Conservation (phyloP, 2,113 vertebrate genomes). For the Pionites leucogaster region DNA sequence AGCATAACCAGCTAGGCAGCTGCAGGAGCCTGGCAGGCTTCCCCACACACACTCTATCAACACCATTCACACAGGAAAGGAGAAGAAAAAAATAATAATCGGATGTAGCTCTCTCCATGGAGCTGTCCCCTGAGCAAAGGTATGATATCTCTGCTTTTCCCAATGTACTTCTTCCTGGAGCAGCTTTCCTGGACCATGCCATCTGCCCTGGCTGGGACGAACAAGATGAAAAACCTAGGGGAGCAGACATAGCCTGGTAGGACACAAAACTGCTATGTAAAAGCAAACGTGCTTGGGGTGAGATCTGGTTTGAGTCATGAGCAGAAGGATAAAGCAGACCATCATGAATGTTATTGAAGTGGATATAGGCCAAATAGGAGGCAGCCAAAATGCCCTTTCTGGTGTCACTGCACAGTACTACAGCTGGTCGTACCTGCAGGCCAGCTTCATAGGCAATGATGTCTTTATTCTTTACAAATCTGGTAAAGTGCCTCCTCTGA, state of each 20-base stretch:
- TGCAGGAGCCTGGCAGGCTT: not conserved
- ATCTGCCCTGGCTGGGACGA: not conserved
- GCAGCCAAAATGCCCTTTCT: not conserved
- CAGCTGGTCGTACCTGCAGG: not conserved
- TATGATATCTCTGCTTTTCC: not conserved
- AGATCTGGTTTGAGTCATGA: not conserved
- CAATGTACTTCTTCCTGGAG: not conserved
- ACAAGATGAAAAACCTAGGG: not conserved
- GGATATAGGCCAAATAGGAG: rapidly evolving
- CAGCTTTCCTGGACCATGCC: not conserved
- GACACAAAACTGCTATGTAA: not conserved
- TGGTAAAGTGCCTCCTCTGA: not conserved
- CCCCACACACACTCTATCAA: not conserved
- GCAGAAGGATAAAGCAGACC: not conserved
- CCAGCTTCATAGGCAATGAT: not conserved
- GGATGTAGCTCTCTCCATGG: not conserved
- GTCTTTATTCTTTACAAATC: not conserved
- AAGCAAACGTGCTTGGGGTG: not conserved
- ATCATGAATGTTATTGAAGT: not conserved
- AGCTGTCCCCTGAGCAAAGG: not conserved
- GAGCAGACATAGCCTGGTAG: not conserved
- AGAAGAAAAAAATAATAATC: not conserved
- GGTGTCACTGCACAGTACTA: not conserved
- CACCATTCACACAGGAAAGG: not conserved
- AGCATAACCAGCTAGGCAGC: not conserved